phyloP scores from a whole-genome alignment of 2,797 vertebrate genomes.

The Stomatorhinus walkeri region DNA sequence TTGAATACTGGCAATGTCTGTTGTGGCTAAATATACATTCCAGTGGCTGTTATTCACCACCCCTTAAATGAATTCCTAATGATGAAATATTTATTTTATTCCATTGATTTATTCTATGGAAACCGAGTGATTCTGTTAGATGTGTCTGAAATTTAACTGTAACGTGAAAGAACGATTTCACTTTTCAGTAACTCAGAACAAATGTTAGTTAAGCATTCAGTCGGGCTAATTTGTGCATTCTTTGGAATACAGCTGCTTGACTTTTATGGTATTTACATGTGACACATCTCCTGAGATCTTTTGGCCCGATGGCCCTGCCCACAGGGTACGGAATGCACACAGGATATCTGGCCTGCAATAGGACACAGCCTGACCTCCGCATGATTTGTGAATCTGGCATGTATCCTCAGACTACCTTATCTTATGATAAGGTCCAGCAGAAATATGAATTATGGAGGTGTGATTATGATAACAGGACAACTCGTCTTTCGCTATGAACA shows the following conservation, averaged over 20 bases:
- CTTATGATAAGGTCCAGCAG: constrained; percentile 29
- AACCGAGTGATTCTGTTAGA: not conserved
- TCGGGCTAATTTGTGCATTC: not conserved
- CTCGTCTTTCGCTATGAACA: constrained; percentile 11
- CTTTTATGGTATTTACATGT: constrained; percentile 16
- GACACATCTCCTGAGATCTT: constrained; percentile 6
- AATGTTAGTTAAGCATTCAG: not conserved
- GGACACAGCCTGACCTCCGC: constrained; percentile 6
- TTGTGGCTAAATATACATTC: not conserved
- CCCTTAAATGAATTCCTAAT: not conserved
- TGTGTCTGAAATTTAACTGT: not conserved
- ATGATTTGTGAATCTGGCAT: constrained; percentile 19
- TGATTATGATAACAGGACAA: constrained; percentile 24
- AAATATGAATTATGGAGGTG: constrained; percentile 20
- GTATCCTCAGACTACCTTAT: constrained; percentile 35
- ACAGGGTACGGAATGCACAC: constrained; percentile 23
- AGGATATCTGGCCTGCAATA: constrained; percentile 15
- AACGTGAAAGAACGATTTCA: not conserved
- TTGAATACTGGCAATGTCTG: not conserved
- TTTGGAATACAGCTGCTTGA: not conserved
- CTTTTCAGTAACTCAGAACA: not conserved
- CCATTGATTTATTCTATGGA: not conserved
- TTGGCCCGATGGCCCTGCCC: not conserved
- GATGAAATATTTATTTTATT: not conserved
- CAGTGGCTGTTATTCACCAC: not conserved